A percentile compares a stretch with the other conserved stretches of the same genome.
phyloP scores from a whole-genome alignment of 2,113 vertebrate genomes.

The Daphoenositta chrysoptera region DNA sequence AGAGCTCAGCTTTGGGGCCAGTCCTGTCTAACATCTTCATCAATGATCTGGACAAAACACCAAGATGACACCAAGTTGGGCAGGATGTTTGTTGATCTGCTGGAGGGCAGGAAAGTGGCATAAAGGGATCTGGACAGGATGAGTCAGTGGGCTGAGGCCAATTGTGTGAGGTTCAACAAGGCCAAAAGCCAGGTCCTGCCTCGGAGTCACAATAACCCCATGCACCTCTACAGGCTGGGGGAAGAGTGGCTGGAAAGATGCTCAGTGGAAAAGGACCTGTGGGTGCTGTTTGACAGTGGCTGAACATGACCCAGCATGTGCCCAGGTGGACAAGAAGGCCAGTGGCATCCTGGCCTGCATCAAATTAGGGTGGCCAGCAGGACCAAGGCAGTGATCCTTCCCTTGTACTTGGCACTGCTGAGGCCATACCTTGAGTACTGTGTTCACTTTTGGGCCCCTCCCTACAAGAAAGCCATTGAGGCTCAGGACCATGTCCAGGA shows the following conservation, averaged over 20 bases:
- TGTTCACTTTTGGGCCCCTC: not conserved
- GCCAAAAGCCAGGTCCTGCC: not conserved
- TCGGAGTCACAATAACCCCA: not conserved
- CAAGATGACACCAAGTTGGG: not conserved
- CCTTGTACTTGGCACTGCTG: not conserved
- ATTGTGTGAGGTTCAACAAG: not conserved
- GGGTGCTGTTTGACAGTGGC: not conserved
- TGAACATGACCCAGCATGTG: not conserved
- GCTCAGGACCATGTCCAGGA: not conserved
- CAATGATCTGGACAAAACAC: fast-evolving
- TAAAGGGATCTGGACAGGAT: not conserved
- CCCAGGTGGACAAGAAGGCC: not conserved
- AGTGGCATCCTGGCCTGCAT: not conserved
- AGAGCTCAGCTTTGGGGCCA: not conserved
- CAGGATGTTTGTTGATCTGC: not conserved
- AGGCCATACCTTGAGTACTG: not conserved
- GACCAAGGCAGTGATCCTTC: fast-evolving
- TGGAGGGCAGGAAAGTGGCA: no score
- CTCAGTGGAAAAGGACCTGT: not conserved
- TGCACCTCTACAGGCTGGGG: not conserved
- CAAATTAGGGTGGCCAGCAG: not conserved
- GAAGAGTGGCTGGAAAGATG: not conserved
- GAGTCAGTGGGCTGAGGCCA: not conserved
- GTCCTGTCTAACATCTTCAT: no score
- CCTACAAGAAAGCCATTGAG: not conserved